These are phyloP conservation scores for Ptychochromis oligacanthus DNA, from an alignment of 2,113 vertebrate species.

Conservation along the genomic window DNA sequence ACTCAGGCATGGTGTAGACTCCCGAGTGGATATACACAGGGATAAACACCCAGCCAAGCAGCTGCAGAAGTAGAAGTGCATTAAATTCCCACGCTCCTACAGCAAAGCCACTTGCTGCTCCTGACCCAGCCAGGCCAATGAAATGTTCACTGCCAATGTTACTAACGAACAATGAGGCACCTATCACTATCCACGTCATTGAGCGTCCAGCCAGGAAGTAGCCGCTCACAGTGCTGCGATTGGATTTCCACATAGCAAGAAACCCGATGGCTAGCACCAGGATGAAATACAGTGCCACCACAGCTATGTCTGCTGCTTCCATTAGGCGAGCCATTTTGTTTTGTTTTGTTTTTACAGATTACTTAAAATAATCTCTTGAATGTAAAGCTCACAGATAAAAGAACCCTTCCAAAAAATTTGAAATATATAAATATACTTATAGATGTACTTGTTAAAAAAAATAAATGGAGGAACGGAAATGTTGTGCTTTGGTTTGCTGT, in stretches of 20 bases:
- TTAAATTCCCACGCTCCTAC: slow-evolving; percentile 99
- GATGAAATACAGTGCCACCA: slow-evolving; percentile 96
- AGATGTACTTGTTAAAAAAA: slow-evolving; percentile 1
- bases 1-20: slow-evolving; percentile 98
- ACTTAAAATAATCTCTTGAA: too few relatives aligned
- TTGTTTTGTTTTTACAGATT: not conserved
- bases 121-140: slow-evolving; percentile 97
- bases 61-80: slow-evolving; percentile 95
- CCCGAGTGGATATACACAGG: slow-evolving; percentile 97
- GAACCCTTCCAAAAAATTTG: slow-evolving; percentile 13
- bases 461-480: slow-evolving; percentile 22
- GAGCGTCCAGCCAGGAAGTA: slow-evolving; percentile 98
- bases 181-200: slow-evolving; percentile 95
- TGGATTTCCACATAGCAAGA: slow-evolving; percentile 97
- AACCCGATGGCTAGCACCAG: slow-evolving; percentile 94
- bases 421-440: not conserved
- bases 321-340: slow-evolving; percentile 87
- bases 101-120: slow-evolving; percentile 96
- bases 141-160: slow-evolving; percentile 99
- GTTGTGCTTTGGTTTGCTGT: slow-evolving; percentile 92
- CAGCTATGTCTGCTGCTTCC: slow-evolving; percentile 93
- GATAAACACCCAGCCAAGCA: slow-evolving; percentile 98
- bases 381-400: not conserved
- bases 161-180: slow-evolving; percentile 98
- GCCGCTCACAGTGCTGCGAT: slow-evolving; percentile 94